phyloP scores from a whole-genome alignment of 2,113 vertebrate species.

The Dasyornis broadbenti region DNA sequence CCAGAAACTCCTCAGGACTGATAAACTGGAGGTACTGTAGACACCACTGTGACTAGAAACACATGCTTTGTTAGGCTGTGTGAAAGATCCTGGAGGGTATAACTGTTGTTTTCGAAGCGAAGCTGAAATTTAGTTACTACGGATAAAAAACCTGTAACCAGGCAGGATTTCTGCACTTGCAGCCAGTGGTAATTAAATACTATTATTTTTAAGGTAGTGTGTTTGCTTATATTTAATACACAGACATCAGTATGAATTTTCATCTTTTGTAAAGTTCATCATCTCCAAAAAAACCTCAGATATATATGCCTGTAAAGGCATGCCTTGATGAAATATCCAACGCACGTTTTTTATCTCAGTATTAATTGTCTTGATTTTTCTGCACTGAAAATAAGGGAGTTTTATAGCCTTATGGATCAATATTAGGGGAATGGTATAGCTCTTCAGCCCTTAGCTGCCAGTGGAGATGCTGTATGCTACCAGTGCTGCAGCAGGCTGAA shows the following conservation, averaged over 20 bases:
- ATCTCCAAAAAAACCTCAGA: not conserved
- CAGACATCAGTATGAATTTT: not conserved
- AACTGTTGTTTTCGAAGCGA: not conserved
- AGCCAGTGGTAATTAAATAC: not conserved
- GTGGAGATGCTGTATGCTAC: not conserved
- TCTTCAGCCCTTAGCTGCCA: not conserved
- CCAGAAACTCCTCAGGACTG: slow-evolving; percentile 93
- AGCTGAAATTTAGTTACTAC: not conserved
- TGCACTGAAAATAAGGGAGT: not conserved
- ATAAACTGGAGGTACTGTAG: slow-evolving; percentile 90
- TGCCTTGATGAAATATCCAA: not conserved
- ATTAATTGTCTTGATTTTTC: not conserved
- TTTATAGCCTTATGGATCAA: not conserved
- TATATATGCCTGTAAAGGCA: not conserved
- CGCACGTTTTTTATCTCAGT: not conserved
- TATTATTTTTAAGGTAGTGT: not conserved
- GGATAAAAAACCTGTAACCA: not conserved
- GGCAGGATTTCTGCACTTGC: not conserved
- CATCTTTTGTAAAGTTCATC: not conserved
- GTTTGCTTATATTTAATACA: not conserved
- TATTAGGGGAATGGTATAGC: not conserved
- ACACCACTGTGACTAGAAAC: not conserved
- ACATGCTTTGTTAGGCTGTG: not conserved
- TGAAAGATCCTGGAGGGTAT: not conserved
- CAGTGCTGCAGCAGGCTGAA: not conserved